Conservation (phyloP, 2,797 vertebrate species). For the Mallotus villosus region DNA sequence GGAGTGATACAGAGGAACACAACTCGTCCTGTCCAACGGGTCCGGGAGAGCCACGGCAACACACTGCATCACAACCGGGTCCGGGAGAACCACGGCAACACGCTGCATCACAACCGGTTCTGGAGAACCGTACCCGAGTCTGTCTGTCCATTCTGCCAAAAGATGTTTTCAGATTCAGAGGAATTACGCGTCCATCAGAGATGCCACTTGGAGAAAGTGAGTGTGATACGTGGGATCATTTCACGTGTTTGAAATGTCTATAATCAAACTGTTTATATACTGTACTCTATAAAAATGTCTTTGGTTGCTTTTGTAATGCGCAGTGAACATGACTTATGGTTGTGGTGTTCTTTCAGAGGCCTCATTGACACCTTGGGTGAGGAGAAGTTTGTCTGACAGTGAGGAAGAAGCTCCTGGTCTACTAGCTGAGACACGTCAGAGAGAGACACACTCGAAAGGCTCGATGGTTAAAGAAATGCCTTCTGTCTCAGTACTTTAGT, state of each 20-base stretch:
- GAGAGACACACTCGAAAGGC: too few relatives aligned
- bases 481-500: neutral
- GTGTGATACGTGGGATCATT: neutral
- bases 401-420: constrained; percentile 19
- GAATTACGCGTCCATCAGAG: constrained; percentile 42
- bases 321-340: neutral
- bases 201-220: constrained; percentile 51
- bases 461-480: neutral
- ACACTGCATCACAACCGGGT: neutral
- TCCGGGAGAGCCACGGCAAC: neutral
- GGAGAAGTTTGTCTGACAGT: neutral
- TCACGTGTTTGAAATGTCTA: neutral
- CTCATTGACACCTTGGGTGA: constrained; percentile 34
- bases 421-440: constrained; percentile 1
- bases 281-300: neutral
- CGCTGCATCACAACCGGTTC: neutral
- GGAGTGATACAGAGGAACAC: constrained; percentile 25
- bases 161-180: constrained; percentile 46
- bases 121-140: constrained; percentile 32
- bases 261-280: neutral
- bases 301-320: too few relatives aligned
- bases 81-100: neutral
- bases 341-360: constrained; percentile 43
- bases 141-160: constrained; percentile 45
- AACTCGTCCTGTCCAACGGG: constrained; percentile 12